These are phyloP conservation scores for Paedocypris micromegethes DNA, from an alignment of 2,797 vertebrate genomes.

Conservation along the genomic window DNA sequence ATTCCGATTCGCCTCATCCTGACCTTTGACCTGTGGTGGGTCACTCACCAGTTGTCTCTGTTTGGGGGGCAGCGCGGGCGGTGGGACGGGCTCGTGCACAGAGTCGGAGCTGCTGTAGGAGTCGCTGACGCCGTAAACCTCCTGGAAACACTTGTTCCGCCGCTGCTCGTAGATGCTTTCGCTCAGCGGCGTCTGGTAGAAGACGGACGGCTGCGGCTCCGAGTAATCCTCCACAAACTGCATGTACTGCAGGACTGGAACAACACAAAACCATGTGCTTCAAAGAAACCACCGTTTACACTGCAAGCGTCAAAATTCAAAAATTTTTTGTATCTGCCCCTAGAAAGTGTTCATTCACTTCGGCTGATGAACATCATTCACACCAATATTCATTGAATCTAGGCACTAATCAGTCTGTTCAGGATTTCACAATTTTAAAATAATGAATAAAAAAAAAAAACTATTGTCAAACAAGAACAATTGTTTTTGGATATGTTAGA, in stretches of 20 bases:
- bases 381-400: too few relatives aligned
- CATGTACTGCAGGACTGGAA: slow-evolving; percentile 91
- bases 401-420: too few relatives aligned
- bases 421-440: too few relatives aligned
- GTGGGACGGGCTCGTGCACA: slow-evolving; percentile 76
- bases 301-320: neutral
- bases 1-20: neutral
- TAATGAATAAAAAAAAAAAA: too few relatives aligned
- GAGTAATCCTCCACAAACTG: slow-evolving; percentile 98
- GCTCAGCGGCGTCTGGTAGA: slow-evolving; percentile 96
- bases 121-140: slow-evolving; percentile 90
- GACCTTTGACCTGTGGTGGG: slow-evolving; percentile 4
- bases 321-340: too few relatives aligned
- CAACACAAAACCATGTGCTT: slow-evolving; percentile 30
- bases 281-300: too few relatives aligned
- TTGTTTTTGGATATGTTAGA: too few relatives aligned
- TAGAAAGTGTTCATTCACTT: too few relatives aligned
- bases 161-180: slow-evolving; percentile 97
- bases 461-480: too few relatives aligned
- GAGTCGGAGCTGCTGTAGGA: slow-evolving; percentile 79
- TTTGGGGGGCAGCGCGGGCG: slow-evolving; percentile 90
- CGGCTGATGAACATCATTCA: too few relatives aligned
- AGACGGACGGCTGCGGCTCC: slow-evolving; percentile 93
- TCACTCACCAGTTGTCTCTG: slow-evolving; percentile 92
- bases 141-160: slow-evolving; percentile 85